A percentile compares a stretch with the other conserved stretches of the same genome.
phyloP scores from a whole-genome alignment of 2,888 invertebrate species.

The Ariolimax columbianus region DNA sequence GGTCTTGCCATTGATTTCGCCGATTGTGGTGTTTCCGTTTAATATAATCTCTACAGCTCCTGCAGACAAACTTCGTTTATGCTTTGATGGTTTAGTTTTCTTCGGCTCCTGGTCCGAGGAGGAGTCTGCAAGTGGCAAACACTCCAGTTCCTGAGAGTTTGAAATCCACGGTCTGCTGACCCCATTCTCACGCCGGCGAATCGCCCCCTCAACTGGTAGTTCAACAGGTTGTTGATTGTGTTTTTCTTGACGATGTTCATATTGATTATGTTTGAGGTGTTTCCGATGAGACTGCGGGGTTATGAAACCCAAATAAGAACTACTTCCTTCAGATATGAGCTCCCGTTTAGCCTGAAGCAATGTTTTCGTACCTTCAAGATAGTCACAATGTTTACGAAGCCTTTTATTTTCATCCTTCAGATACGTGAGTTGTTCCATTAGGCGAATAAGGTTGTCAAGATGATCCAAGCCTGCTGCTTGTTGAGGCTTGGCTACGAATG shows the following conservation, averaged over 20 bases:
- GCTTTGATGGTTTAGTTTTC: conserved; percentile 61
- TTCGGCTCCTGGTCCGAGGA: conserved; percentile 64
- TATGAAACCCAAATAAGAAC: conserved; percentile 56
- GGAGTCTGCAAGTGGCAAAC: conserved; percentile 65
- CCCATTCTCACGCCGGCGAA: conserved; percentile 31
- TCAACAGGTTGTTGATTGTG: neutral
- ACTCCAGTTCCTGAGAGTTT: conserved; percentile 66
- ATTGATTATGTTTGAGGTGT: conserved; percentile 5
- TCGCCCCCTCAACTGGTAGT: neutral
- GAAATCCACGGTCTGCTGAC: conserved; percentile 62
- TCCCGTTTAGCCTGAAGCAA: conserved; percentile 72
- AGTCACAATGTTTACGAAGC: conserved; percentile 85
- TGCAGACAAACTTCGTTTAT: conserved; percentile 71
- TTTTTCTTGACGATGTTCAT: conserved; percentile 11
- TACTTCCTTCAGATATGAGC: conserved; percentile 43
- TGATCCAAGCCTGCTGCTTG: conserved; percentile 84
- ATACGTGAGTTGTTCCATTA: conserved; percentile 87
- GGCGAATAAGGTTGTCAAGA: conserved; percentile 86
- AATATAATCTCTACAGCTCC: conserved; percentile 69
- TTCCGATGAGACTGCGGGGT: conserved; percentile 54
- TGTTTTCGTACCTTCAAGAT: conserved; percentile 86
- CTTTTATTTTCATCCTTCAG: conserved; percentile 86
- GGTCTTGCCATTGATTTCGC: conserved; percentile 38
- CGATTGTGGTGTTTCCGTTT: conserved; percentile 12
- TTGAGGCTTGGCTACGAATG: conserved; percentile 60